phyloP scores from a whole-genome alignment of 2,888 invertebrate species.

The Laspeyria flexula region DNA sequence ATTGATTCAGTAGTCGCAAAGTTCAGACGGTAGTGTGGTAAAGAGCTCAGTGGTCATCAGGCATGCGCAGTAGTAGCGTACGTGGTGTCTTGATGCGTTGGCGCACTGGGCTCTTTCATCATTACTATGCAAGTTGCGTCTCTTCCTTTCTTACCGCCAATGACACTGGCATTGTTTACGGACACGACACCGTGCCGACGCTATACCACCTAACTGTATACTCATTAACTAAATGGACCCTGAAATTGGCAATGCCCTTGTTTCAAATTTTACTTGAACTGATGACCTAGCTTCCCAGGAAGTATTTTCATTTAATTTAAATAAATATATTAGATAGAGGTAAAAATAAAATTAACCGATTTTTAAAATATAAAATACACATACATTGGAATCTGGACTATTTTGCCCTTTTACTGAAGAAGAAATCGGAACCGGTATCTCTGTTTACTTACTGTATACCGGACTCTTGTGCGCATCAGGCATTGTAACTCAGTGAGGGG shows the following conservation, averaged over 20 bases:
- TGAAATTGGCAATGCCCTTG: slow-evolving; percentile 84
- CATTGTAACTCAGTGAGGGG: slow-evolving; percentile 49
- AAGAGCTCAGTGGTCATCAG: slow-evolving; percentile 20
- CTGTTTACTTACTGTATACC: slow-evolving; percentile 61
- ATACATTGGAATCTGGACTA: slow-evolving; percentile 55
- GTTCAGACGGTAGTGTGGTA: slow-evolving; percentile 25
- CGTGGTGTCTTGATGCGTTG: slow-evolving; percentile 42
- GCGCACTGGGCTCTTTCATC: slow-evolving; percentile 50
- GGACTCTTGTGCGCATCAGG: slow-evolving; percentile 49
- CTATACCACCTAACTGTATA: slow-evolving; percentile 75
- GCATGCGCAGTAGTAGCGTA: slow-evolving; percentile 27
- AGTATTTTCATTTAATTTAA: slow-evolving; percentile 16
- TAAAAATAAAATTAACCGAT: too few relatives aligned
- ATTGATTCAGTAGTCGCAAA: slow-evolving; percentile 22
- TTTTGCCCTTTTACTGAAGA: slow-evolving; percentile 70
- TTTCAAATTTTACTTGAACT: slow-evolving; percentile 61
- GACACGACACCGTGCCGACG: slow-evolving; percentile 54
- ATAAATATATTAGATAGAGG: too few relatives aligned
- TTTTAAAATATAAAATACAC: too few relatives aligned
- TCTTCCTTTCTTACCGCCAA: slow-evolving; percentile 83
- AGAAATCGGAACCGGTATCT: slow-evolving; percentile 67
- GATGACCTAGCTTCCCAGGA: slow-evolving; percentile 51
- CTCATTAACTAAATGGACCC: slow-evolving; percentile 72
- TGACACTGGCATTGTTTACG: slow-evolving; percentile 79
- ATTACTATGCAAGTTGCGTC: slow-evolving; percentile 77